Conservation (phyloP, 2,113 vertebrate genomes). For the Brachypteracias leptosomus region DNA sequence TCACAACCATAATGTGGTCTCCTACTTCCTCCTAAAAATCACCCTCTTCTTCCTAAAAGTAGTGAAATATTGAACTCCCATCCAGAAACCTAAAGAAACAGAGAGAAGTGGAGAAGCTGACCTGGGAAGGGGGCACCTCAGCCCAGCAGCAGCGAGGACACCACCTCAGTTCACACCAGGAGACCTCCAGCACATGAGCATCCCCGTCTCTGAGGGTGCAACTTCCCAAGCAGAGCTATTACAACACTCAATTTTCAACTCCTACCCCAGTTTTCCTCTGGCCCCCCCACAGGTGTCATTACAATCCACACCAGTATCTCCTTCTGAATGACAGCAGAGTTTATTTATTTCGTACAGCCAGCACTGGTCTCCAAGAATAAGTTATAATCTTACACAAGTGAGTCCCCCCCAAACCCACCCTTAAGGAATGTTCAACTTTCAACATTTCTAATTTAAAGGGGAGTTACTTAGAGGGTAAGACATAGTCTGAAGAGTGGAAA, state of each 20-base stretch:
- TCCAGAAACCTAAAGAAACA: not conserved
- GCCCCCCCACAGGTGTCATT: not conserved
- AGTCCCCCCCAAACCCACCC: conserved; percentile 37
- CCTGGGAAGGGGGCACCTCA: fast-evolving
- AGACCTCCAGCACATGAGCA: fast-evolving
- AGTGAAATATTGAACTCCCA: fast-evolving
- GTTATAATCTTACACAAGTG: conserved; percentile 60
- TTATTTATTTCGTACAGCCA: conserved; percentile 70
- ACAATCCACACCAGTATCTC: not conserved
- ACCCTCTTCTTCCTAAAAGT: not conserved
- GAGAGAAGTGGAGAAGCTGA: not conserved
- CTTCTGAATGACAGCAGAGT: conserved; percentile 49
- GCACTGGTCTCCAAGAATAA: conserved; percentile 67
- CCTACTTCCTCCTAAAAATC: not conserved
- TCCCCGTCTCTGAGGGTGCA: not conserved
- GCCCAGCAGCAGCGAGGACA: not conserved
- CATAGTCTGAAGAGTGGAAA: conserved; percentile 2
- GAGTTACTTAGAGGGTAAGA: not conserved
- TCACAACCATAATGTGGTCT: not conserved
- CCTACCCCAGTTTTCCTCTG: not conserved
- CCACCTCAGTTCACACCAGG: fast-evolving
- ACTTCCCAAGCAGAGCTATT: not conserved
- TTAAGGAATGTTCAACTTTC: conserved; percentile 57
- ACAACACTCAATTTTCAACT: not conserved
- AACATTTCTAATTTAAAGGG: conserved; percentile 22